Conservation (phyloP, 1,140 invertebrate species). For the Pachypsylla venusta region DNA sequence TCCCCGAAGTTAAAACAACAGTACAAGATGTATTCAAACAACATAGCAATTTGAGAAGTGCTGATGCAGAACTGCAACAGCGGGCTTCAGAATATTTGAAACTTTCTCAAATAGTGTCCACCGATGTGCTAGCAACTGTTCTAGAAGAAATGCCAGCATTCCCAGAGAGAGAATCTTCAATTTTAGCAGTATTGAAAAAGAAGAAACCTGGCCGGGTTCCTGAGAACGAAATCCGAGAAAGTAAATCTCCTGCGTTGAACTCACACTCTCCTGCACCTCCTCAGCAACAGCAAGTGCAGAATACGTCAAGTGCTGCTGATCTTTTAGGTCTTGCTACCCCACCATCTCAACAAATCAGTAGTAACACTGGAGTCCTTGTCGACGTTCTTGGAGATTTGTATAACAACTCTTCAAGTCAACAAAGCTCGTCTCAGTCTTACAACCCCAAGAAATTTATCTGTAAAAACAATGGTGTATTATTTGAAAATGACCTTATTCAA, state of each 20-base stretch:
- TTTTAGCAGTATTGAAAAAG: constrained; percentile 94
- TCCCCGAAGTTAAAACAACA: constrained; percentile 92
- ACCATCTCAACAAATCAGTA: constrained; percentile 45
- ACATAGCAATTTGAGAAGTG: constrained; percentile 90
- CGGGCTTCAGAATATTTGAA: constrained; percentile 96
- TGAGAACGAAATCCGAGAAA: constrained; percentile 64
- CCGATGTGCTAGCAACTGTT: constrained; percentile 94
- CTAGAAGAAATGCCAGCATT: constrained; percentile 99
- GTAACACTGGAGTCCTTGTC: constrained; percentile 59
- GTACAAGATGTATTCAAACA: constrained; percentile 94
- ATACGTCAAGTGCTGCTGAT: constrained; percentile 51
- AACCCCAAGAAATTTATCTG: constrained; percentile 89
- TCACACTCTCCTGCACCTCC: not conserved
- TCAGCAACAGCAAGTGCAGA: constrained; percentile 20
- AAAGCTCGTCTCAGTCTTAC: constrained; percentile 43
- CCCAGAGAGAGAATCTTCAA: constrained; percentile 95
- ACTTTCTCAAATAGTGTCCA: constrained; percentile 86
- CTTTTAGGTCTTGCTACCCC: constrained; percentile 71
- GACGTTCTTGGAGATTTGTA: constrained; percentile 84
- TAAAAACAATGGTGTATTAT: constrained; percentile 95
- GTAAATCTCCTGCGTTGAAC: constrained; percentile 54
- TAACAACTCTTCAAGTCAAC: constrained; percentile 37
- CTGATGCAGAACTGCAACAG: constrained; percentile 97
- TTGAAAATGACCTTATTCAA: constrained; percentile 96
- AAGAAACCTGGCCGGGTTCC: constrained; percentile 87